phyloP scores from a whole-genome alignment of 2,888 invertebrate genomes.

The Drosophila crucigera region DNA sequence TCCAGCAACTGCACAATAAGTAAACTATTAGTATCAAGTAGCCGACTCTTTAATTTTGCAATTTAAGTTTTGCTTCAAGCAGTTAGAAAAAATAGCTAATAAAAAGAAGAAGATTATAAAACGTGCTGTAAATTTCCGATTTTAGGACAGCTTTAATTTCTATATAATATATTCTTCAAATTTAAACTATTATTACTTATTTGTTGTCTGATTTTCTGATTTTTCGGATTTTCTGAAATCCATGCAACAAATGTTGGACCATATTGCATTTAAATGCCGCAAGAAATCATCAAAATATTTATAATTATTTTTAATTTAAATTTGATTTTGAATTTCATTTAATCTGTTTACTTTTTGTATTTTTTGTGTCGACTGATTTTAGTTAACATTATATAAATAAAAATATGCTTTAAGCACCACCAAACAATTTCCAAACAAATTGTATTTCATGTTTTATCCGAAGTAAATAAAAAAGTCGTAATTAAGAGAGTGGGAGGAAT shows the following conservation, averaged over 20 bases:
- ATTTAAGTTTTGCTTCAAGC: neutral
- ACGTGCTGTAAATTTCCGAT: neutral
- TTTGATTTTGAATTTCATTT: no score
- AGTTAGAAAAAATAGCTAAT: neutral
- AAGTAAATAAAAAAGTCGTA: neutral
- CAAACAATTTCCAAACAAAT: neutral
- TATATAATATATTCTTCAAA: neutral
- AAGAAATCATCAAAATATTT: no score
- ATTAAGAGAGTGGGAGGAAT: neutral
- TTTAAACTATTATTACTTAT: neutral
- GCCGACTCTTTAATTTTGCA: neutral
- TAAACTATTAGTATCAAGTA: slow-evolving; percentile 4
- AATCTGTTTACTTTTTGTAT: no score
- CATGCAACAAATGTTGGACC: no score
- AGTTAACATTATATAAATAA: neutral
- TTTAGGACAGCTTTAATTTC: neutral
- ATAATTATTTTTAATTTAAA: no score
- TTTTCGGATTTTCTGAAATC: no score
- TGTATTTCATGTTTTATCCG: neutral
- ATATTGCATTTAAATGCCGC: no score
- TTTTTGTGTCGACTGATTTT: neutral
- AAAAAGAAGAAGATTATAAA: neutral
- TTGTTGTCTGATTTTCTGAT: no score
- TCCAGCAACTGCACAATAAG: slow-evolving; percentile 89
- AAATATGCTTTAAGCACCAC: neutral